A percentile compares a stretch with the other conserved stretches of the same genome.
phyloP scores from a whole-genome alignment of 2,113 vertebrate species.

The Sceloporus undulatus region DNA sequence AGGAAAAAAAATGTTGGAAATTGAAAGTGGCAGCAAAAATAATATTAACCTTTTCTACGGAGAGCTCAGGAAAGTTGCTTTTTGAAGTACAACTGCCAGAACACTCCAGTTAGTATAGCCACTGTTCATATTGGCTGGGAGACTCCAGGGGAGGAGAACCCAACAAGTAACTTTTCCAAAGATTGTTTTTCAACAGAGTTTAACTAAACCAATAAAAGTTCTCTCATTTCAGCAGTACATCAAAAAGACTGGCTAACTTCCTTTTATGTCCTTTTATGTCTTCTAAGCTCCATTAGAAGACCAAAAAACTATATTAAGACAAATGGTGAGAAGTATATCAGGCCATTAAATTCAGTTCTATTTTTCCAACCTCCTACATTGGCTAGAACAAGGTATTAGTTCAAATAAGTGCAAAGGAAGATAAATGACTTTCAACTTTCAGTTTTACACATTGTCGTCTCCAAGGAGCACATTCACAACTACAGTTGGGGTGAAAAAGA shows the following conservation, averaged over 20 bases:
- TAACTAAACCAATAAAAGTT: background rate
- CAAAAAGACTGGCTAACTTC: background rate
- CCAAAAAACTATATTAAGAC: background rate
- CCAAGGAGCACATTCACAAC: background rate
- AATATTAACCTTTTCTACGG: background rate
- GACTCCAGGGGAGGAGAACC: no score
- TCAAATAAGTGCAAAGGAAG: conserved; percentile 3
- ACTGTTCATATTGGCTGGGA: no score
- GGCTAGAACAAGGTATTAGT: conserved; percentile 9
- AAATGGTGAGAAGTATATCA: conserved; percentile 2
- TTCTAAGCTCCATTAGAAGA: background rate
- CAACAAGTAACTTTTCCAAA: no score
- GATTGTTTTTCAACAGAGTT: background rate
- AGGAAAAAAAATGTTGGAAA: no score
- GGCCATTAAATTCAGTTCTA: conserved; percentile 3
- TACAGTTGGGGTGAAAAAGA: background rate
- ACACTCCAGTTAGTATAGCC: no score
- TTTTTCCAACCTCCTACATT: conserved; percentile 5
- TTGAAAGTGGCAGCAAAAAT: no score
- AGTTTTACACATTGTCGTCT: conserved; percentile 15
- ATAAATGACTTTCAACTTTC: conserved; percentile 24
- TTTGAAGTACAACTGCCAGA: no score
- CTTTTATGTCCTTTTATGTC: background rate
- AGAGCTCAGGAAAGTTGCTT: no score
- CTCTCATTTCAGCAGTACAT: background rate